Conservation (phyloP, 2,113 vertebrate species). For the Egretta garzetta region DNA sequence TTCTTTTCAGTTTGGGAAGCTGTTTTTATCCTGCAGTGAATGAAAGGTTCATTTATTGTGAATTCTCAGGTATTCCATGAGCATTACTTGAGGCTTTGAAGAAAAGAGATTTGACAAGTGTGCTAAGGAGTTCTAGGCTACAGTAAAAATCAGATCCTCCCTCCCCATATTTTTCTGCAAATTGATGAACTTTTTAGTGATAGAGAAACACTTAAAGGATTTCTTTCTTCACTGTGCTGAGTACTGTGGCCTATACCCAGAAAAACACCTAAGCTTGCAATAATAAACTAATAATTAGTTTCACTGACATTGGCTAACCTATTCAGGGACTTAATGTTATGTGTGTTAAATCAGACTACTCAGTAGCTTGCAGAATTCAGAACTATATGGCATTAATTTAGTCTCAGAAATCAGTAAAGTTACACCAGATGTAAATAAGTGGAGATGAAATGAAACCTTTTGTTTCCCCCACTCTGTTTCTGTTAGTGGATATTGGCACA, state of each 20-base stretch:
- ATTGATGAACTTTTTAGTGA: neutral
- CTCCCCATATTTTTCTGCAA: neutral
- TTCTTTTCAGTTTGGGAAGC: neutral
- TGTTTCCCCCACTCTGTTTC: neutral
- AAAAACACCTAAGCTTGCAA: neutral
- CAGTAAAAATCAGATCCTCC: neutral
- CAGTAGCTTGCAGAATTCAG: neutral
- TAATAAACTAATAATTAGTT: neutral
- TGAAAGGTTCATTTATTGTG: slow-evolving; percentile 2
- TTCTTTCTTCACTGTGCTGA: neutral
- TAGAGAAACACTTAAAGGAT: neutral
- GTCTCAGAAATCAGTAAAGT: neutral
- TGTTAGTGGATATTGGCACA: neutral
- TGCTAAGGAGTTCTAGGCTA: neutral
- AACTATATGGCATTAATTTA: neutral
- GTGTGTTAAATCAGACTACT: neutral
- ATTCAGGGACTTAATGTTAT: neutral
- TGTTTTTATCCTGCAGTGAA: neutral
- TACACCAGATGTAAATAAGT: neutral
- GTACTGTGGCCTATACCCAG: neutral
- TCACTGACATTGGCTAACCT: neutral
- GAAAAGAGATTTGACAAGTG: neutral
- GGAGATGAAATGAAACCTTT: neutral
- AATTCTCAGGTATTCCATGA: neutral
- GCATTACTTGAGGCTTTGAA: neutral